Evolutionary conservation across 2,797 vertebrate genomes (phyloP), one percentile per base, ranked within the genome.

Genomic region (Emys orbicularis): DNA sequence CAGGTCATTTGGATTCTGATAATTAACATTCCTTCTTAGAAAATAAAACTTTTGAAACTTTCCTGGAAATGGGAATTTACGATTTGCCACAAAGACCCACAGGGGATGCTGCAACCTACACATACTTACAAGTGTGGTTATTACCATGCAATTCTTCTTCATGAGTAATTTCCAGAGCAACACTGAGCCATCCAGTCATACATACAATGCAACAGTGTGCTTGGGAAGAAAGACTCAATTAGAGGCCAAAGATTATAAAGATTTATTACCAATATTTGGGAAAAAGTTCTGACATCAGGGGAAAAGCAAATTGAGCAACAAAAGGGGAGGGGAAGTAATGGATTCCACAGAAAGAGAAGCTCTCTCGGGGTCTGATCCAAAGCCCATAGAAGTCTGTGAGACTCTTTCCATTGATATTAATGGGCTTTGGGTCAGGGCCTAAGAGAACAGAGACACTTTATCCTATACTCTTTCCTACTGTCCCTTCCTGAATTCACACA

Each of bases 41-140:
- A 98, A 96, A 97, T 68, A 96, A 97, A 95, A 97, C 91, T 97
- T 97, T 97, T 97, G 96, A 97, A 98, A 97, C 95, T 94, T 98
- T 98, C 97, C 97, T 97, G 97, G 97, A 98, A 98, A 94, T 93
- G 94, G 92, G 79, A 93, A 97, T 97, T 97, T 97, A 98, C 96
- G 94, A 95, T 96, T 95, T 97, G 90, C 95, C 95, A 96, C 95
- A 97, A 94, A 77, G 84, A 88, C 94, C 95, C 96, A 94, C 79
- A 93, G 84, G 92, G 90, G 96, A 95, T 96, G 96, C 94, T 96
- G 95, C 94, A 97, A 96, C 96, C 95, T 97, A 96, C 87, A 90
- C 47, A 88, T 97, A 95, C 94, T 96, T 97, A 97, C 96, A 97
- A 93, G 90, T 96, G 97, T 96, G 94, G 95, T 80, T 97, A 94